Evolutionary conservation across 2,888 invertebrate genomes (phyloP), one percentile per base, ranked within the genome.

Genomic region (Bellardia pandia): DNA sequence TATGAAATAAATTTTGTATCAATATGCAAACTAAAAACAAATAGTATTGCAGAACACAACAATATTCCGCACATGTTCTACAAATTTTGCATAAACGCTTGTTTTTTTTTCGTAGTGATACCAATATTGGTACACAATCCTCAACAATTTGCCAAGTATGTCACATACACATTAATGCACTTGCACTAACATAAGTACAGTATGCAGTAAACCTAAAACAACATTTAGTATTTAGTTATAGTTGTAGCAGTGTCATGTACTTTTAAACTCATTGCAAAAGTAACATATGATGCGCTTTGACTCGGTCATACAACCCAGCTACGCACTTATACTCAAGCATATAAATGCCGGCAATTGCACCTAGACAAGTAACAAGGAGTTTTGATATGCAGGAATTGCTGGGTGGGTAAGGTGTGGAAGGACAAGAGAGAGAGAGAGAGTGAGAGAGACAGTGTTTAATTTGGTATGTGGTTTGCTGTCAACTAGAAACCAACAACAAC

Each of bases 401-500:
- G 45, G 45, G 11, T 0, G 1, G 13, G 45, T 7, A 45, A 3
- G 45, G 23, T 23, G 23, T 11, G 14, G 2, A 53, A 14, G 42
- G 8, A 7, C 0, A 3, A 4, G n/a, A 23, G 7, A 4, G n/a
- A 23, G 23, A 23, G 23, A 23, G 23, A 23, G 23, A 23, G 23
- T 23, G 33, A n/a, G 13, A n/a, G 23, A 42, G 2, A 69, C 16
- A 40, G n/a, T 62, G 76, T 86, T 77, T 80, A 84, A 84, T 84
- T 86, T 86, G 76, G 80, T 80, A 86, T 86, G 85, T 85, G 86
- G 86, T 86, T 86, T 77, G 48, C 80, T 85, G 85, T 85, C 84
- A 86, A 74, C 80, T 85, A 58, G 40, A 85, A 80, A 72, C 79
- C 79, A 84, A 86, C 58, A 79, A 56, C 69, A 84, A 74, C 30